These are phyloP conservation scores for Hapalemur alaotrensis DNA, from an alignment of 2,797 vertebrate genomes.

Conservation along the genomic window DNA sequence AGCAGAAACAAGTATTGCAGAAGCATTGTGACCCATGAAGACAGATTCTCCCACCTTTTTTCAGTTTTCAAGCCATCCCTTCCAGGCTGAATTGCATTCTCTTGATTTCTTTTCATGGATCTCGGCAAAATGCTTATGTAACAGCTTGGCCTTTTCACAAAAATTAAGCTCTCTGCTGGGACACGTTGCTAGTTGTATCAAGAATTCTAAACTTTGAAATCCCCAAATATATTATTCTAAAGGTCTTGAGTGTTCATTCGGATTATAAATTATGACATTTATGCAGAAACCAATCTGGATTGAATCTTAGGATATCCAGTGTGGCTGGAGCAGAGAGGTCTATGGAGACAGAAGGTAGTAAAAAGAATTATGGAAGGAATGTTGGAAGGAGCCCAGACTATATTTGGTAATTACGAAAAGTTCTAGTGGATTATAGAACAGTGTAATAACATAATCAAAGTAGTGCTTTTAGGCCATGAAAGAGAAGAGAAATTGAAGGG, in stretches of 20 bases:
- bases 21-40: neutral
- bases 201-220: conserved; percentile 51
- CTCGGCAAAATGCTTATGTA: conserved; percentile 58
- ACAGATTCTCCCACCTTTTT: neutral
- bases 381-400: neutral
- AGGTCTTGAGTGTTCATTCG: conserved; percentile 46
- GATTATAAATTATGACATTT: conserved; percentile 47
- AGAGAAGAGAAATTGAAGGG: neutral
- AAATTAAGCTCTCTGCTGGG: conserved; percentile 55
- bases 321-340: neutral
- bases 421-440: neutral
- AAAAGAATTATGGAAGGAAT: conserved; percentile 50
- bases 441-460: neutral
- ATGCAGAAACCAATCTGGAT: neutral
- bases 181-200: conserved; percentile 46
- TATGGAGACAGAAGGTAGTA: neutral
- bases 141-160: conserved; percentile 66
- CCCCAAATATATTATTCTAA: conserved; percentile 49
- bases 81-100: conserved; percentile 11
- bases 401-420: conserved; percentile 1
- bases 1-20: neutral
- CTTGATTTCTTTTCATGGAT: conserved; percentile 39
- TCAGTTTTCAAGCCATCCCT: neutral
- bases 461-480: neutral
- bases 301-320: neutral